Conservation (phyloP, 2,797 vertebrate genomes). For the Rhinichthys osculus region DNA sequence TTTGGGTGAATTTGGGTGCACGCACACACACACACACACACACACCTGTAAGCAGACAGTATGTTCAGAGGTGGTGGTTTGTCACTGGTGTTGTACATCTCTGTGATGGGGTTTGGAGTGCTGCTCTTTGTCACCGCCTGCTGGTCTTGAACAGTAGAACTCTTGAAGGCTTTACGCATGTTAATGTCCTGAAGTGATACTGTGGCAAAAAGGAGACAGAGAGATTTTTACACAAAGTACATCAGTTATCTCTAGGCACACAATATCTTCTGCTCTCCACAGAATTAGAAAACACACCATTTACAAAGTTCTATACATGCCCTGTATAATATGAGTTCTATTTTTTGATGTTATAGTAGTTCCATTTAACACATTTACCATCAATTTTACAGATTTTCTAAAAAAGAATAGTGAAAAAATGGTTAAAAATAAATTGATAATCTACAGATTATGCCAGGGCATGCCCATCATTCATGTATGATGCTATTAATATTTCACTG, state of each 20-base stretch:
- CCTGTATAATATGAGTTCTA: background rate
- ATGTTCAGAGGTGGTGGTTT: constrained; percentile 84
- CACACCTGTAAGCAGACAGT: constrained; percentile 86
- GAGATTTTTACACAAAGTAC: background rate
- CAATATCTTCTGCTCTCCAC: too few relatives aligned
- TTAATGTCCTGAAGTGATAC: constrained; percentile 93
- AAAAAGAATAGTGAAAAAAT: background rate
- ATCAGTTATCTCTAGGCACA: background rate
- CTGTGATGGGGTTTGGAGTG: constrained; percentile 81
- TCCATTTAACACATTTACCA: background rate
- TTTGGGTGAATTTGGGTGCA: too few relatives aligned
- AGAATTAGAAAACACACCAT: background rate
- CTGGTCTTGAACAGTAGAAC: constrained; percentile 87
- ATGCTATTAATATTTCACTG: background rate
- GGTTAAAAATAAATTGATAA: background rate
- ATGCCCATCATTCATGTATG: background rate
- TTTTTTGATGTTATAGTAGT: background rate
- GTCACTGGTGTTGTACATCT: constrained; percentile 86
- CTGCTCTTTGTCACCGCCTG: constrained; percentile 88
- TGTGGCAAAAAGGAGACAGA: constrained; percentile 61
- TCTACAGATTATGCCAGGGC: background rate
- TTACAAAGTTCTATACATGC: background rate
- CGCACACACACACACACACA: background rate
- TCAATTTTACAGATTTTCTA: background rate
- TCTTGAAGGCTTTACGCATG: constrained; percentile 90